A percentile compares a stretch with the other conserved stretches of the same genome.
phyloP scores from a whole-genome alignment of 2,888 invertebrate genomes.

The Iselma pallidipennis region DNA sequence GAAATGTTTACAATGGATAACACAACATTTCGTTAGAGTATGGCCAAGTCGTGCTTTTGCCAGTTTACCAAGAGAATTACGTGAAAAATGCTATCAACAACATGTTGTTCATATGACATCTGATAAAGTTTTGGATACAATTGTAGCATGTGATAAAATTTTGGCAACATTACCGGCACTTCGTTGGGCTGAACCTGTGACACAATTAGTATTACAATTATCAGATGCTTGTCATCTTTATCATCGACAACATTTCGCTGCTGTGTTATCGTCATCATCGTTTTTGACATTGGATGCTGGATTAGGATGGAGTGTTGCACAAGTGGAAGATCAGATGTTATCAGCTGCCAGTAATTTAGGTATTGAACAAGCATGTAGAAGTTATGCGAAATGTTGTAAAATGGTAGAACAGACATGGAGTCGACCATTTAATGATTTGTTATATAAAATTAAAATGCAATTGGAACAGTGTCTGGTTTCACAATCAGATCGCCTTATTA shows the following conservation, averaged over 20 bases:
- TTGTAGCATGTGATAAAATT: conserved; percentile 82
- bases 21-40: conserved; percentile 81
- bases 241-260: conserved; percentile 75
- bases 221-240: conserved; percentile 80
- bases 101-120: conserved; percentile 77
- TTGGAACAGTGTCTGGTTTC: conserved; percentile 73
- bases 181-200: conserved; percentile 82
- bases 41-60: conserved; percentile 93
- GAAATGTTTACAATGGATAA: conserved; percentile 86
- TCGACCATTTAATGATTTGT: conserved; percentile 54
- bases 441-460: conserved; percentile 66
- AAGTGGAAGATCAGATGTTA: conserved; percentile 78
- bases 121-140: conserved; percentile 81
- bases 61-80: conserved; percentile 77
- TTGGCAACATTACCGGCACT: conserved; percentile 74
- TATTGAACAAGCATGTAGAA: conserved; percentile 81
- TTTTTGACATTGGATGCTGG: conserved; percentile 71
- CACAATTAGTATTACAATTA: conserved; percentile 76
- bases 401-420: conserved; percentile 49
- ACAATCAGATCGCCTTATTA: conserved; percentile 68
- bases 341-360: conserved; percentile 78
- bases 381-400: conserved; percentile 63
- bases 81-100: conserved; percentile 83
- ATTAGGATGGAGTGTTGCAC: conserved; percentile 72
- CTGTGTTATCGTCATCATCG: conserved; percentile 64